Base-by-base conservation (phyloP, 2,797 vertebrate genomes). In the Varecia variegata region DNA sequence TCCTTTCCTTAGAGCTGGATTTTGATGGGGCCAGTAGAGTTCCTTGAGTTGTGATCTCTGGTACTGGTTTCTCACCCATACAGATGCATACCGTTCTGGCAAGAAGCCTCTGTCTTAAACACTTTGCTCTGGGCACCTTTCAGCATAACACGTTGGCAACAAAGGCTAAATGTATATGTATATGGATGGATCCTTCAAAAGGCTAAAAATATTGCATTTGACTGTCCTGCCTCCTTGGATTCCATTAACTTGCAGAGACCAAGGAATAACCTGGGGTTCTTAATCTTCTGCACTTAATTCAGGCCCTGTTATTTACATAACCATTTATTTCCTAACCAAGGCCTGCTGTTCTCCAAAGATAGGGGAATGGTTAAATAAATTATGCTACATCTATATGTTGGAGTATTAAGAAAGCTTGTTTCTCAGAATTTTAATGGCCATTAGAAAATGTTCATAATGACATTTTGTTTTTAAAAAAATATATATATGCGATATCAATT, bases 221-320 rank as follows among this genome's bases (percentile, higher is more conserved):
- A 89, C 94, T 93, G 27, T 93, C 74, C 45, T 93, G 38, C 25
- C 32, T 93, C 17, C 43, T 40, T 80, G 52, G 71, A 94, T 96
- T 95, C 71, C 80, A 74, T 96, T 92, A 96, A 90, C 60, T 97
- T 95, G 21, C 67, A 90, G 43, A 88, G 32, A 68, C 88, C n/a
- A 88, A 79, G 60, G 38, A 93, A 92, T 95, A 95, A 70, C 85
- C 32, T 85, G 35, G 30, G 5, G 8, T 88, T 96, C 88, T 92
- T 95, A 96, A 97, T 93, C 71, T 95, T 92, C 84, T 88, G 74
- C 21, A 58, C 54, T 90, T 96, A 94, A 94, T 92, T 95, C 74
- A 79, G 56, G 68, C 73, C 40, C 25, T 92, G 23, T 87, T 96
- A 93, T 97, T 97, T 96, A 77, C 23, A 92, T 94, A 94, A 76